These are phyloP conservation scores for Cossypha dichroa DNA, from an alignment of 2,797 vertebrate species.

Conservation along the genomic window DNA sequence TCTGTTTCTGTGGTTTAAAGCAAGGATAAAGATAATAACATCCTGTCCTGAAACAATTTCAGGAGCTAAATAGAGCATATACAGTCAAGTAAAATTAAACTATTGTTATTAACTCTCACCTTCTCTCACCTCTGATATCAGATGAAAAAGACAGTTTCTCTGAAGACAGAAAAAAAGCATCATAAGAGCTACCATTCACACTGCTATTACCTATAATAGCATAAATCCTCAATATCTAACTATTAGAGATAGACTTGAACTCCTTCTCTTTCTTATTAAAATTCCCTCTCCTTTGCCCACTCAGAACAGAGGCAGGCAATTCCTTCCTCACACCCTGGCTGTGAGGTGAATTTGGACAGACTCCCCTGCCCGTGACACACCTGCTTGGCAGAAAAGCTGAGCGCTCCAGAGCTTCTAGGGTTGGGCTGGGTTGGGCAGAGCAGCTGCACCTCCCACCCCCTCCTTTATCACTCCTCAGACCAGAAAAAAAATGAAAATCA, in stretches of 20 bases:
- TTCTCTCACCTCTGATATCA: neutral
- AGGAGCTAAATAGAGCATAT: neutral
- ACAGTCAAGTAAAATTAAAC: neutral
- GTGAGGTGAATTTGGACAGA: fast-evolving
- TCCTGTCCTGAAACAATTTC: neutral
- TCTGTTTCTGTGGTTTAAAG: neutral
- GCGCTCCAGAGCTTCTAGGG: fast-evolving
- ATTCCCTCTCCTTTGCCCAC: neutral
- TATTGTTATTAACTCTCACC: neutral
- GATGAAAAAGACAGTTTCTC: neutral
- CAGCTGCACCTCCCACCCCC: fast-evolving
- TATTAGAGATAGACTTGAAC: neutral
- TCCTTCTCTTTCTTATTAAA: neutral
- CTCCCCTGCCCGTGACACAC: fast-evolving
- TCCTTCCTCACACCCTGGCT: fast-evolving
- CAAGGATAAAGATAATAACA: neutral
- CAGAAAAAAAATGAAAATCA: neutral
- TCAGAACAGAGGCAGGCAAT: fast-evolving
- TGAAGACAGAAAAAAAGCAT: neutral
- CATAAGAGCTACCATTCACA: neutral
- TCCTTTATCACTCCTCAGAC: neutral
- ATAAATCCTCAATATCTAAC: neutral
- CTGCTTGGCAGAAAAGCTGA: neutral
- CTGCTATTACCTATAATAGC: neutral
- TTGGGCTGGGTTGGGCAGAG: fast-evolving